These are phyloP conservation scores for Bergia sp. DNA, from an alignment of 92 coral and sea anemone species.

Conservation along the genomic window DNA sequence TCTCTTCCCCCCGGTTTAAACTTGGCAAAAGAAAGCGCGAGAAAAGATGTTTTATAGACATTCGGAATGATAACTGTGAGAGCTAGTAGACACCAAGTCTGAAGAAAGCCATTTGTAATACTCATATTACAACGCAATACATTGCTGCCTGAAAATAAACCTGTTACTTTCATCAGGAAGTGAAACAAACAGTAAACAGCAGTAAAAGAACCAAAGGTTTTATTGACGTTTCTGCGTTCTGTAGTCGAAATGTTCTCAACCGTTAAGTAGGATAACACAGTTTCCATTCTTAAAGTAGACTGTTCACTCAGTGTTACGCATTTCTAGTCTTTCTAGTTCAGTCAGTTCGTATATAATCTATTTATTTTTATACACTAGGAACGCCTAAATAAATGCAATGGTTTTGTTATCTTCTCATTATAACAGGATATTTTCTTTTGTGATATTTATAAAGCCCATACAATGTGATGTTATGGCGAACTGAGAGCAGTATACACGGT, in stretches of 20 bases:
- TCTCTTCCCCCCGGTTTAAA: not conserved
- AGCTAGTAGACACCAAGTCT: constrained; percentile 37
- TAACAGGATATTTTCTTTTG: not conserved
- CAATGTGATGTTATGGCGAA: constrained; percentile 5
- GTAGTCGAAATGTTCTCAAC: not conserved
- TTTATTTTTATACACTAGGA: not conserved
- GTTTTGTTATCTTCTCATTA: constrained; percentile 9
- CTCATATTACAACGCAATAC: constrained; percentile 16
- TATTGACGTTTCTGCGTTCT: not conserved
- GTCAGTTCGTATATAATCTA: not conserved
- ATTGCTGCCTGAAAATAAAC: constrained; percentile 4
- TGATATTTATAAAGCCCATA: not conserved
- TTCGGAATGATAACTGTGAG: not conserved
- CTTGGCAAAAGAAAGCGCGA: not conserved
- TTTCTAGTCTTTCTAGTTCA: no score
- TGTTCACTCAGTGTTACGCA: not conserved
- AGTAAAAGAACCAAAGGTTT: not conserved
- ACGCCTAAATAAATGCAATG: not conserved
- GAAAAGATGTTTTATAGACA: not conserved
- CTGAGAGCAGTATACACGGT: not conserved
- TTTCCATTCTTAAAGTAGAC: not conserved
- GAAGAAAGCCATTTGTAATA: not conserved
- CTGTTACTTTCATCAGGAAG: constrained; percentile 32
- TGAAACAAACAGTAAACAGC: constrained; percentile 5
- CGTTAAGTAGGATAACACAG: not conserved